Conservation (phyloP, 2,888 invertebrate genomes). For the Axea sp. region DNA sequence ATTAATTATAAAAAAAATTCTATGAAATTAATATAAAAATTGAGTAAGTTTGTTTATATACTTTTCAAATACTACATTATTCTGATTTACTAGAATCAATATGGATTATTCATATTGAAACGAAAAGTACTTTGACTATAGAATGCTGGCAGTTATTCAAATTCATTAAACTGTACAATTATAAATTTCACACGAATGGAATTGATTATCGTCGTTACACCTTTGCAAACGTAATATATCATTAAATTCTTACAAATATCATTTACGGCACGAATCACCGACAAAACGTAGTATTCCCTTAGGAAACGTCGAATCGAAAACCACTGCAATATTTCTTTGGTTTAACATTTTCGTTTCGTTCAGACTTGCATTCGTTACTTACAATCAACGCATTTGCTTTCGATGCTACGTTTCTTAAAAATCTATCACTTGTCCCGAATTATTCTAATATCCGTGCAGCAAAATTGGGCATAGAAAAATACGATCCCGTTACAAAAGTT, state of each 20-base stretch:
- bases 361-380: slow-evolving; percentile 10
- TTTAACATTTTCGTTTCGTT: slow-evolving; percentile 23
- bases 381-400: slow-evolving; percentile 19
- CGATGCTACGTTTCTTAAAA: slow-evolving; percentile 26
- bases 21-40: no score
- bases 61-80: no score
- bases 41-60: no score
- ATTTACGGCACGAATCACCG: slow-evolving; percentile 31
- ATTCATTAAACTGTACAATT: no score
- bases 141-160: no score
- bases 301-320: slow-evolving; percentile 45
- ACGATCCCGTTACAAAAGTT: slow-evolving; percentile 4
- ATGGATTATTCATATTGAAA: no score
- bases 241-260: slow-evolving; percentile 35
- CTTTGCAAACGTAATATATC: slow-evolving; percentile 14
- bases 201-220: slow-evolving; percentile 37
- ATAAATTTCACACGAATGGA: no score
- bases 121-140: no score
- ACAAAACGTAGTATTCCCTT: slow-evolving; percentile 28
- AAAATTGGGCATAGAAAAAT: slow-evolving; percentile 41
- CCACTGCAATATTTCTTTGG: slow-evolving; percentile 47
- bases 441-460: slow-evolving; percentile 24
- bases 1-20: no score
- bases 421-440: slow-evolving; percentile 17
- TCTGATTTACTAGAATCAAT: no score